Conservation (phyloP, 1,140 invertebrate species). For the Zeugodacus cucurbitae region DNA sequence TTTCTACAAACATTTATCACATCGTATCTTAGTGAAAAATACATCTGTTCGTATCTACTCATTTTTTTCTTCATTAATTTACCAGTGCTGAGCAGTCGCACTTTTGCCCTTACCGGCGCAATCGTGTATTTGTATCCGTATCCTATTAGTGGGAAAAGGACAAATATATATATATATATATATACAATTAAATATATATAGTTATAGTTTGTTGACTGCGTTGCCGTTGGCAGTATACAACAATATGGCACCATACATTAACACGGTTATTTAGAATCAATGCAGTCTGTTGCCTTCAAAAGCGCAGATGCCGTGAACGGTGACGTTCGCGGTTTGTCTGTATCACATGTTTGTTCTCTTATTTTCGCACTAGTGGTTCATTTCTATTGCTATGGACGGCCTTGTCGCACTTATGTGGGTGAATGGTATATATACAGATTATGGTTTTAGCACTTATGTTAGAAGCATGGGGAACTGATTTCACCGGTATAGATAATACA, state of each 20-base stretch:
- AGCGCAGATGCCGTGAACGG: background rate
- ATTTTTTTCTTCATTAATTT: background rate
- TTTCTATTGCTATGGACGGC: constrained; percentile 44
- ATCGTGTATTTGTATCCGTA: background rate
- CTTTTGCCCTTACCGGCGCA: background rate
- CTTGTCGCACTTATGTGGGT: constrained; percentile 61
- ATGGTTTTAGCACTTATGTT: background rate
- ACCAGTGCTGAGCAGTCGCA: background rate
- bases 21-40: background rate
- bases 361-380: constrained; percentile 56
- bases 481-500: background rate
- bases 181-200: background rate
- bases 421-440: background rate
- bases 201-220: background rate
- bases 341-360: constrained; percentile 65
- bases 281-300: background rate
- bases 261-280: background rate
- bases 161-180: background rate
- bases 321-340: constrained; percentile 50
- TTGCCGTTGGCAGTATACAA: background rate
- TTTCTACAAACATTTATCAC: too few species aligned
- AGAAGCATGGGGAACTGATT: background rate
- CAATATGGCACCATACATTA: background rate
- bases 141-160: background rate
- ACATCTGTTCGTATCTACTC: background rate